A percentile compares a stretch with the other conserved stretches of the same genome.
Evolutionary conservation across 2,888 invertebrate genomes (phyloP).

Genomic region (Harmothoe impar): DNA sequence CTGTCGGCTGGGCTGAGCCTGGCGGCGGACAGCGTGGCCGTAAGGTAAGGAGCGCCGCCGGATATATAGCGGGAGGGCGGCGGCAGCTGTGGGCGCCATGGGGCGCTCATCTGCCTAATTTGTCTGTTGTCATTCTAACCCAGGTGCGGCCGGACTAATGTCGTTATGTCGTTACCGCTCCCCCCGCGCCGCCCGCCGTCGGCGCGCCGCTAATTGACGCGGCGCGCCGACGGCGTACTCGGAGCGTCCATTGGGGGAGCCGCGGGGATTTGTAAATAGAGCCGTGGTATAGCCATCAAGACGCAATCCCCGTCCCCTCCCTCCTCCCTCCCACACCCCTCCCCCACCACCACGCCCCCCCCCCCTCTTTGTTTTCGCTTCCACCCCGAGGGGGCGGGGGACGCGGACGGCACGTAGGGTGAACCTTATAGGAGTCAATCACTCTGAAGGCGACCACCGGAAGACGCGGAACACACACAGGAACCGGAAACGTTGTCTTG

Average conservation of each 20-base stretch:
- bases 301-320: background rate
- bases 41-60: constrained; percentile 18
- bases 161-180: background rate
- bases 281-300: background rate
- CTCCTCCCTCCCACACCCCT: background rate
- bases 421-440: too few species aligned
- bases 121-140: constrained; percentile 35
- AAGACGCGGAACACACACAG: background rate
- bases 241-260: background rate
- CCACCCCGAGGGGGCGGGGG: background rate
- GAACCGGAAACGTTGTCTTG: background rate
- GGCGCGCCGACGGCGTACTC: background rate
- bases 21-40: constrained; percentile 48
- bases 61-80: background rate
- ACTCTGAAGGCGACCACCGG: background rate
- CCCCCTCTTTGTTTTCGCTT: constrained; percentile 38
- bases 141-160: background rate
- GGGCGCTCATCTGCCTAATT: background rate
- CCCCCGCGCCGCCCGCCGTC: background rate
- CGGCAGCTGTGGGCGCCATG: background rate
- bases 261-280: constrained; percentile 26
- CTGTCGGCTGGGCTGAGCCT: constrained; percentile 58
- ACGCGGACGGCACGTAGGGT: background rate
- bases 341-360: background rate
- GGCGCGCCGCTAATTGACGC: background rate